Base-by-base conservation (phyloP, 2,888 invertebrate genomes). In the Eristalis arbustorum region DNA sequence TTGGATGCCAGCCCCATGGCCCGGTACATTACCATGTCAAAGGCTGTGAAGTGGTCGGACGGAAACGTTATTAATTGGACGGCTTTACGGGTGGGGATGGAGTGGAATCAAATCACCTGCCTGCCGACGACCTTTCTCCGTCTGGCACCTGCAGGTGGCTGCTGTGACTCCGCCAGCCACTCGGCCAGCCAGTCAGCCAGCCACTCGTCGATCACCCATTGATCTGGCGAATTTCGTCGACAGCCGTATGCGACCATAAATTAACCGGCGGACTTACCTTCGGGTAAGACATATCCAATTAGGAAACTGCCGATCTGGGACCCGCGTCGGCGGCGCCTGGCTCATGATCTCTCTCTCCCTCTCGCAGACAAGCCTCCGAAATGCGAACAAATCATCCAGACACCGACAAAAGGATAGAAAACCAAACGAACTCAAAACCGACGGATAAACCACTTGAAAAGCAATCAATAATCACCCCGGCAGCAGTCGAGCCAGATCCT, bases 371-470 rank as follows among this genome's bases (percentile, higher is more conserved):
- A 11, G 22, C 56, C 25, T 71, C 64, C 63, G 82, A 81, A 74
- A 75, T 59, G 66, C 66, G 59, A 81, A 22, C 64, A 59, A 59
- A 71, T 10, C n/a, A 18, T 59, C 13, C 42, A 49, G 49, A 78
- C 82, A 71, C 74, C 82, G 82, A 78, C 81, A 81, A 59, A 74
- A 69, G 69, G 42, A 37, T 14, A 8, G 14, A 66, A 22, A 66
- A 18, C 59, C 14, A 49, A 40, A 62, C 23, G 37, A 13, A 37
- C 25, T 37, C 73, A n/a, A 59, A 75, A 59, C 76, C 56, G 67
- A 71, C 72, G 34, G 25, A 56, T 69, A 73, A 71, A 68, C 82
- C 87, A 87, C 82, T 83, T 82, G 87, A 87, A 75, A 78, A 83
- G 67, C 82, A 82, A 87, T 87, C 78, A 87, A 87, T 78, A 83